Evolutionary conservation across 2,113 vertebrate species (phyloP), one percentile per base, ranked within the genome.

Genomic region (Enhydra lutris): DNA sequence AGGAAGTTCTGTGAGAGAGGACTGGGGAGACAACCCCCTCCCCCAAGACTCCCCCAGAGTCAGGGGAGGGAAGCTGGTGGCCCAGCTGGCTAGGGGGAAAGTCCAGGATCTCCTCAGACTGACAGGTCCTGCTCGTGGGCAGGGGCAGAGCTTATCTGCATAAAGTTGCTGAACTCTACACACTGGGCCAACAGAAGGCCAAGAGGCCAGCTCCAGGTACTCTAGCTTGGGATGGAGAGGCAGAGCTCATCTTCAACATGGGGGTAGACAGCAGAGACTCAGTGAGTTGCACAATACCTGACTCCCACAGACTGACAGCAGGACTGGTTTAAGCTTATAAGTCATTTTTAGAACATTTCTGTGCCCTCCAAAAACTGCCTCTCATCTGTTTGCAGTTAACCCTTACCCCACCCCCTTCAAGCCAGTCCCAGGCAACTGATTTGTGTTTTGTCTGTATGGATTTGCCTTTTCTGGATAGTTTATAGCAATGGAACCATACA

Each of bases 1-100:
- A 97, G 88, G 29, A 47, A 47, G 42, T 83, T 98, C 63, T 96
- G 65, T 96, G 80, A 59, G 91, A 83, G 84, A 74, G 61, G 92
- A 29, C 3, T 50, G 24, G 83, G 82, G 61, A 73, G 36, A 21
- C 20, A 3, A 29, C 17, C 88, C 89, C 3, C 42, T 42, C 29
- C 36, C 84, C 92, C 55, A 15, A 80, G 87, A 85, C 24, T 29
- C 8, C 29, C 20, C 47, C 42, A 45, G 29, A 59, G 45, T 59
- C 17, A 61, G 17, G 42, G 39, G 73, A 69, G 26, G 91, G 86
- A 57, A 71, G 83, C 89, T 92, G 81, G 73, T 90, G 90, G 92
- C 82, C 79, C 47, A 55, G 71, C 65, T 1, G 45, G 94, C 78
- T 23, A 67, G 65, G 67, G 71, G 23, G n/a, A 59, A 34, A 71